phyloP scores from a whole-genome alignment of 1,140 invertebrate species.

The Drosophila repleta region DNA sequence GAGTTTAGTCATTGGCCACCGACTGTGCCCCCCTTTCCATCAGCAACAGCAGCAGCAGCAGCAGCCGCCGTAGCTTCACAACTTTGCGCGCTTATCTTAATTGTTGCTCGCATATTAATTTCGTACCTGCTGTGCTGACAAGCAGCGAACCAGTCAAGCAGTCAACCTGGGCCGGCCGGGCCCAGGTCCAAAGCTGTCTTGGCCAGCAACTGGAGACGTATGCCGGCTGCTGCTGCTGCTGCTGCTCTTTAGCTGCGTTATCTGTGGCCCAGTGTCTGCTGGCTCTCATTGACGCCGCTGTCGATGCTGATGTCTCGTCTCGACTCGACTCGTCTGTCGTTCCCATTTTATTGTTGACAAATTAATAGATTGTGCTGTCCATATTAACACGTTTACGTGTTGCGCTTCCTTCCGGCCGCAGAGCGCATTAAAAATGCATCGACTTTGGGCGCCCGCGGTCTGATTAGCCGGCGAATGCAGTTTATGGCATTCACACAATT shows the following conservation, averaged over 20 bases:
- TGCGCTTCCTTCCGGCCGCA: conserved; percentile 76
- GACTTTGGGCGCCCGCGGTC: conserved; percentile 47
- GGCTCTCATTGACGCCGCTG: conserved; percentile 44
- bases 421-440: conserved; percentile 71
- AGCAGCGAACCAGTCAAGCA: conserved; percentile 44
- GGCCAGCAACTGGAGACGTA: conserved; percentile 20
- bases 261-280: conserved; percentile 11
- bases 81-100: conserved; percentile 83
- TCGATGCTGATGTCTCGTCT: conserved; percentile 32
- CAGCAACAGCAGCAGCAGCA: not conserved
- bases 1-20: conserved; percentile 70
- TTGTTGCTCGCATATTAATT: conserved; percentile 83
- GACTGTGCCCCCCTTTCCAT: conserved; percentile 56
- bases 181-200: conserved; percentile 15
- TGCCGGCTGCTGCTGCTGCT: conserved; percentile 12
- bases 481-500: conserved; percentile 58
- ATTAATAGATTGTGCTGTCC: conserved; percentile 81
- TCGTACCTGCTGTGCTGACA: conserved; percentile 80
- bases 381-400: conserved; percentile 81
- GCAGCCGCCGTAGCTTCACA: conserved; percentile 67
- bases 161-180: not conserved
- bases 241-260: conserved; percentile 32
- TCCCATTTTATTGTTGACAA: conserved; percentile 79
- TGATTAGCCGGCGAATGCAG: conserved; percentile 67
- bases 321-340: conserved; percentile 33